Percentiles rank a stretch among this genome's conserved stretches.
Conservation (phyloP, 2,113 vertebrate species). For the Saimiri boliviensis region DNA sequence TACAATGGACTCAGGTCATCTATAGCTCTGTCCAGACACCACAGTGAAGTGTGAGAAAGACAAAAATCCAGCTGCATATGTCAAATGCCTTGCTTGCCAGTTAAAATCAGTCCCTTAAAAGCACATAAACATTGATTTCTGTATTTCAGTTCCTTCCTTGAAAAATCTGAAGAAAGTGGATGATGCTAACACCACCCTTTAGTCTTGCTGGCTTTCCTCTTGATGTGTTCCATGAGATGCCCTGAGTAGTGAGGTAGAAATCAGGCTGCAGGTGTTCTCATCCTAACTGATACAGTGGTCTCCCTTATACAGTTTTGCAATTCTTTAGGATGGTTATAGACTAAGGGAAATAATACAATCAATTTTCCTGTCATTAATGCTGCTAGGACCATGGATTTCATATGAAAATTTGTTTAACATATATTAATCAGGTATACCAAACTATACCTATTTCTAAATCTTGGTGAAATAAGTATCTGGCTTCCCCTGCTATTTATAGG, state of each 20-base stretch:
- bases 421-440: background rate
- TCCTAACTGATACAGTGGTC: background rate
- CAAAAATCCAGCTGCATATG: background rate
- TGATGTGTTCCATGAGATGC: background rate
- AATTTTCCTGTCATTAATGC: background rate
- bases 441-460: background rate
- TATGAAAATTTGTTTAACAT: background rate
- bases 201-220: background rate
- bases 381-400: background rate
- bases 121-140: background rate
- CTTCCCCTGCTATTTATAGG: background rate
- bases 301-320: background rate
- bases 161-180: conserved; percentile 6
- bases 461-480: background rate
- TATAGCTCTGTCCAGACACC: background rate
- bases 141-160: conserved; percentile 2
- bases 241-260: background rate
- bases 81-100: background rate
- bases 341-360: background rate
- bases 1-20: background rate
- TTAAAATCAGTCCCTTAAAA: background rate
- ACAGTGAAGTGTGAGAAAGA: background rate
- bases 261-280: background rate
- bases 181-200: background rate
- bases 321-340: background rate